Evolutionary conservation across 1,140 invertebrate species (phyloP).

Genomic region (Brachionus koreanus): DNA sequence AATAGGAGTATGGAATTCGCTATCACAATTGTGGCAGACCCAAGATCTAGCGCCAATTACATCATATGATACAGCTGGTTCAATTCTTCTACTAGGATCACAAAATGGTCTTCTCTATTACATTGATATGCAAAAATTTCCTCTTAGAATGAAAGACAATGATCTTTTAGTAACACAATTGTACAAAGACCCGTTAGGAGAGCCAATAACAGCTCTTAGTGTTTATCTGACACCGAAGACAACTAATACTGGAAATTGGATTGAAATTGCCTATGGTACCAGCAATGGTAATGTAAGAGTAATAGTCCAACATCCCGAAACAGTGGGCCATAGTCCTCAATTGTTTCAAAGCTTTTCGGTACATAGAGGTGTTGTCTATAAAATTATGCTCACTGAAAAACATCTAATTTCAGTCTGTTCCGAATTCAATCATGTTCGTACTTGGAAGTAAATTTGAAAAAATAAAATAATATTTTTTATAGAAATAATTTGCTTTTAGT

Average conservation of each 20-base stretch:
- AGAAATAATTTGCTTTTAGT: constrained; percentile 50
- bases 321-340: constrained; percentile 90
- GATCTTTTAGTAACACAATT: constrained; percentile 93
- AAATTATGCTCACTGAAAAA: constrained; percentile 85
- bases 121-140: constrained; percentile 99
- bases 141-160: constrained; percentile 95
- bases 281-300: constrained; percentile 87
- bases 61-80: constrained; percentile 79
- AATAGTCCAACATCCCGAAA: constrained; percentile 96
- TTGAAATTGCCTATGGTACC: constrained; percentile 97
- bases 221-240: constrained; percentile 96
- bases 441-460: constrained; percentile 66
- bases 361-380: constrained; percentile 88
- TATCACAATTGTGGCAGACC: constrained; percentile 83
- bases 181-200: constrained; percentile 82
- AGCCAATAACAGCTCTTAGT: constrained; percentile 94
- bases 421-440: constrained; percentile 94
- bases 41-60: constrained; percentile 55
- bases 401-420: constrained; percentile 93
- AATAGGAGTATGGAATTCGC: constrained; percentile 96
- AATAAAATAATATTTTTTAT: background rate
- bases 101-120: constrained; percentile 95
- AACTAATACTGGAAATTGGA: constrained; percentile 67
- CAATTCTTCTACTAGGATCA: constrained; percentile 86
- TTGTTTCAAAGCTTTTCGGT: constrained; percentile 97